Percentiles rank a stretch among this genome's conserved stretches.
phyloP scores from a whole-genome alignment of 2,888 invertebrate genomes.

The Adelphocoris suturalis region DNA sequence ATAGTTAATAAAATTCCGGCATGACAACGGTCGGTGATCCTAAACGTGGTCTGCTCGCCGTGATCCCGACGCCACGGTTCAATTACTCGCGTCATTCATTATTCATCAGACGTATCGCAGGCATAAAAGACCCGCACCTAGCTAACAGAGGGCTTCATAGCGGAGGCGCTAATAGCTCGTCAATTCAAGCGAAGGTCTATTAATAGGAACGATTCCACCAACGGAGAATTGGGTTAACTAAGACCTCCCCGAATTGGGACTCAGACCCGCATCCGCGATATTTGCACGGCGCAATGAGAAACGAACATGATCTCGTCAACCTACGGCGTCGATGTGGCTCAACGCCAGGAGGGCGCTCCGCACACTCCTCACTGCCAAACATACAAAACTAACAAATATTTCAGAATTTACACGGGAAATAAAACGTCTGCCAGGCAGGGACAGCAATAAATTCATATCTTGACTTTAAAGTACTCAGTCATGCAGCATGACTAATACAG shows the following conservation, averaged over 20 bases:
- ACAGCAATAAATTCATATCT: no score
- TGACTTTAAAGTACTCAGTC: no score
- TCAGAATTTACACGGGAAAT: no score
- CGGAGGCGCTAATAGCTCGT: not conserved
- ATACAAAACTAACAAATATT: no score
- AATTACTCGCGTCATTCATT: conserved; percentile 52
- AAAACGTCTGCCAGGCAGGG: no score
- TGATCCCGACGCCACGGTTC: conserved; percentile 30
- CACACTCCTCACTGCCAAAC: no score
- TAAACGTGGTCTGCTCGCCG: not conserved
- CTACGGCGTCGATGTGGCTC: no score
- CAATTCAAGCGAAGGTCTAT: conserved; percentile 14
- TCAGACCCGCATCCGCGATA: not conserved
- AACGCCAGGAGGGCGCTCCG: no score
- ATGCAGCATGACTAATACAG: no score
- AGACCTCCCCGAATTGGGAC: not conserved
- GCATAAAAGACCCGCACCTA: conserved; percentile 14
- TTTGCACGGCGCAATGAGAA: not conserved
- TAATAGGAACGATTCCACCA: conserved; percentile 6
- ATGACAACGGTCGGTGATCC: no score
- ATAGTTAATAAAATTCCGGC: no score
- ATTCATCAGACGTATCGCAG: conserved; percentile 29
- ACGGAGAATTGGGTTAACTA: not conserved
- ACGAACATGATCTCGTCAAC: no score
- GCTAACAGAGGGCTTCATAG: not conserved